Percentiles rank a stretch among this genome's conserved stretches.
phyloP scores from a whole-genome alignment of 2,888 invertebrate genomes.

The Leptinotarsa peninsularis region DNA sequence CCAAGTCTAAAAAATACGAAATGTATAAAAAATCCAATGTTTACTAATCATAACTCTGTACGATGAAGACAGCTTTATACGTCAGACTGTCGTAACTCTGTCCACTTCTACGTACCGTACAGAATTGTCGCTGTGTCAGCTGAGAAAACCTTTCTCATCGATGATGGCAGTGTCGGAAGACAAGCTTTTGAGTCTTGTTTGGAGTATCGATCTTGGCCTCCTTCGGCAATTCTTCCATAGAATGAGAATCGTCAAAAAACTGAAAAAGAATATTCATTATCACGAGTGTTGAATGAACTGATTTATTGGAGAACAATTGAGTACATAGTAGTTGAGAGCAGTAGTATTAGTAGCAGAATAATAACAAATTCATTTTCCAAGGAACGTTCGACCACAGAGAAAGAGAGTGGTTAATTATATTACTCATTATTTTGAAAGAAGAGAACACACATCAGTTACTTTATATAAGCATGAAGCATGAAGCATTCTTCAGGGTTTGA shows the following conservation, averaged over 20 bases:
- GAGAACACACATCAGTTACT: no score
- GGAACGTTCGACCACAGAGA: no score
- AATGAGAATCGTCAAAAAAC: constrained; percentile 55
- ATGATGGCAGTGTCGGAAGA: constrained; percentile 88
- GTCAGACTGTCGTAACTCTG: constrained; percentile 91
- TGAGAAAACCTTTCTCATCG: constrained; percentile 90
- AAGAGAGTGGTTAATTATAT: no score
- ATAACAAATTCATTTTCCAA: no score
- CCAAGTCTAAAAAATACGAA: constrained; percentile 47
- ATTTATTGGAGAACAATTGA: neutral
- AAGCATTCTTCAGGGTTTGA: no score
- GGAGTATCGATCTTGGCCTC: constrained; percentile 80
- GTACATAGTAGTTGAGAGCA: no score
- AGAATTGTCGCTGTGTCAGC: constrained; percentile 97
- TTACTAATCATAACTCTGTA: constrained; percentile 58
- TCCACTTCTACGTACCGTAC: constrained; percentile 92
- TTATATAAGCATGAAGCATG: no score
- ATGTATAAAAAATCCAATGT: constrained; percentile 32
- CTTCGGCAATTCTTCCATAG: constrained; percentile 67
- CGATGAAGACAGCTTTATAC: constrained; percentile 55
- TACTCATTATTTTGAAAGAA: no score
- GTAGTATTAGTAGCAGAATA: no score
- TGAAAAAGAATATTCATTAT: constrained; percentile 33
- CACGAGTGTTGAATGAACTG: neutral
- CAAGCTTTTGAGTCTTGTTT: constrained; percentile 83